These are phyloP conservation scores for Eonycteris spelaea DNA, from an alignment of 2,113 vertebrate species.

Conservation along the genomic window DNA sequence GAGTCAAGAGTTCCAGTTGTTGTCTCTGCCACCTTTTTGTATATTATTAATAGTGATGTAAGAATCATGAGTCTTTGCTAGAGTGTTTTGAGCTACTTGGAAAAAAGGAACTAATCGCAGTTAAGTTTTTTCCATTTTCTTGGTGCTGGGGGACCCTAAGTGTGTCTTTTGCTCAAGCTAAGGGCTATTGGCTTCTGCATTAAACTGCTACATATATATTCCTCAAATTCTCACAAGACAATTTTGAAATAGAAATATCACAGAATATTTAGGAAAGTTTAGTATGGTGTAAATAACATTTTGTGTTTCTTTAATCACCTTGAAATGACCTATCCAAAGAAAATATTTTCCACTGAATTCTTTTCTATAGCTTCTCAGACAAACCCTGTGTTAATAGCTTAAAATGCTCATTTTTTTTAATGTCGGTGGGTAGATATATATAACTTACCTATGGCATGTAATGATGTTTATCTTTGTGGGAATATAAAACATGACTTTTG, in stretches of 20 bases:
- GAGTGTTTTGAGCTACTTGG: neutral
- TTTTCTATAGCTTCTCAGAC: neutral
- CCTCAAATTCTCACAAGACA: neutral
- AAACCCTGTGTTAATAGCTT: neutral
- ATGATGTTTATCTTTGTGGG: neutral
- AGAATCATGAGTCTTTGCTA: neutral
- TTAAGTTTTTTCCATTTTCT: neutral
- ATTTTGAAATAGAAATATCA: neutral
- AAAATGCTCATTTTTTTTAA: neutral
- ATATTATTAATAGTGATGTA: neutral
- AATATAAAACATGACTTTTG: neutral
- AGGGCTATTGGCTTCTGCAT: neutral
- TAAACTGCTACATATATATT: neutral
- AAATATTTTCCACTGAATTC: neutral
- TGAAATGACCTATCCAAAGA: constrained; percentile 32
- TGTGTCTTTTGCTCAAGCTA: neutral
- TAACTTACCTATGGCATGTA: neutral
- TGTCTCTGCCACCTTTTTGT: neutral
- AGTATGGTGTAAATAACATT: constrained; percentile 38
- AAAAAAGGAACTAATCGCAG: neutral
- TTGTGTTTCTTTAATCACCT: neutral
- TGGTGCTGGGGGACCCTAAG: constrained; percentile 12
- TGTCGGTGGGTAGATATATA: neutral
- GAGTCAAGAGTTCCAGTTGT: neutral
- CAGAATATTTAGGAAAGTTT: constrained; percentile 28